These are phyloP conservation scores for Macroteleia sp. DNA, from an alignment of 2,888 invertebrate genomes.

Conservation along the genomic window DNA sequence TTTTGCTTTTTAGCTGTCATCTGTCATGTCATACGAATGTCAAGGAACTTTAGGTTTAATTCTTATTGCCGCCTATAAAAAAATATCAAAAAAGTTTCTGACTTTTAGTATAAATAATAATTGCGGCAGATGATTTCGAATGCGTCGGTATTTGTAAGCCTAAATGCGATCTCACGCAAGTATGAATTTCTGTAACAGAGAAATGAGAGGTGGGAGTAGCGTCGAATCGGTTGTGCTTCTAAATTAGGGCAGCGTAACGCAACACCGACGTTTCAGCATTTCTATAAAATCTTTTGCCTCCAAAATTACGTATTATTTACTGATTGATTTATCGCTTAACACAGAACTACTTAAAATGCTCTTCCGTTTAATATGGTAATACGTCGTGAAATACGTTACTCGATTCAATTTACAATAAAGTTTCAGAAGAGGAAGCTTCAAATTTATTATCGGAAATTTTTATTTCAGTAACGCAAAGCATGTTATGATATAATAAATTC, in stretches of 20 bases:
- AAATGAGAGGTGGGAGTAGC: slow-evolving; percentile 74
- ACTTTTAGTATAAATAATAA: no score
- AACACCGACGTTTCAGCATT: slow-evolving; percentile 78
- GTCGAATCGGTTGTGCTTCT: slow-evolving; percentile 76
- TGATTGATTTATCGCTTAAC: slow-evolving; percentile 6
- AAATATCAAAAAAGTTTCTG: no score
- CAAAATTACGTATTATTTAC: slow-evolving; percentile 19
- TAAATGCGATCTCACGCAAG: slow-evolving; percentile 53
- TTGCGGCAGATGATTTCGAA: slow-evolving; percentile 18
- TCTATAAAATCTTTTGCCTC: slow-evolving; percentile 45
- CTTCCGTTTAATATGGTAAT: background rate
- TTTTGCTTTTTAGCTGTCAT: no score
- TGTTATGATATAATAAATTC: slow-evolving; percentile 24
- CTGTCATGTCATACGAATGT: no score
- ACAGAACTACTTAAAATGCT: background rate
- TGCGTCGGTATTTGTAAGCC: slow-evolving; percentile 35
- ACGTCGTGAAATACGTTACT: background rate
- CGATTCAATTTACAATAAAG: background rate
- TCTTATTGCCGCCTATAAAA: no score
- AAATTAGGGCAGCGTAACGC: slow-evolving; percentile 84
- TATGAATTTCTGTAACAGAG: slow-evolving; percentile 65
- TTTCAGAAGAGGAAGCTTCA: background rate
- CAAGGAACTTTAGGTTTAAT: no score
- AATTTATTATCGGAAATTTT: slow-evolving; percentile 11
- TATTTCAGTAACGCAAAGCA: background rate